Percentiles rank a stretch among this genome's conserved stretches.
These are phyloP conservation scores for Malacosoma neustria DNA, from an alignment of 2,888 invertebrate species.

Conservation along the genomic window DNA sequence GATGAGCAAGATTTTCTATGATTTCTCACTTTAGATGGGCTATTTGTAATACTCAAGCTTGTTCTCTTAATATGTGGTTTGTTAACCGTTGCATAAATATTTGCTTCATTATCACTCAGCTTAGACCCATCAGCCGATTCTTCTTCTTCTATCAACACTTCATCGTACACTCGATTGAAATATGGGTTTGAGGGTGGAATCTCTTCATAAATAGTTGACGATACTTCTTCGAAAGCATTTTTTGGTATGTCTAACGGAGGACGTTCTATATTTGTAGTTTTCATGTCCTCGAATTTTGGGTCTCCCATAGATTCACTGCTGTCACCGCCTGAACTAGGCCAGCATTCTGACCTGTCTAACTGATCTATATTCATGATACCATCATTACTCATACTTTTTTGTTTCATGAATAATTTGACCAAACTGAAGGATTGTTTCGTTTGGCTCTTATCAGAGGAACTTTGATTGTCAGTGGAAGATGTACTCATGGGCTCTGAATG, in stretches of 20 bases:
- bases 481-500: conserved; percentile 71
- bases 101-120: conserved; percentile 53
- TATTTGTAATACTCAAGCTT: conserved; percentile 72
- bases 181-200: conserved; percentile 43
- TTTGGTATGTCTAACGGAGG: conserved; percentile 73
- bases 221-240: conserved; percentile 58
- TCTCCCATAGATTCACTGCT: conserved; percentile 75
- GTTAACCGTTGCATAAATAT: conserved; percentile 65
- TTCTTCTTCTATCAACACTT: conserved; percentile 63
- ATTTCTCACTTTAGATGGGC: conserved; percentile 53
- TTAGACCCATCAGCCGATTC: conserved; percentile 56
- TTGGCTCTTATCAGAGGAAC: conserved; percentile 65
- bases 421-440: conserved; percentile 85
- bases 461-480: conserved; percentile 66
- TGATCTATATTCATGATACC: conserved; percentile 85
- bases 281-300: conserved; percentile 40
- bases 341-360: conserved; percentile 81
- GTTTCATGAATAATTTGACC: conserved; percentile 92
- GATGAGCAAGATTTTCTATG: conserved; percentile 60
- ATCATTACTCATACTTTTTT: conserved; percentile 88
- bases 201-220: conserved; percentile 54
- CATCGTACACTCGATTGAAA: conserved; percentile 59
- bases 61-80: conserved; percentile 56
- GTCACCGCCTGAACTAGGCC: conserved; percentile 81
- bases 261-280: conserved; percentile 34